phyloP scores from a whole-genome alignment of 2,888 invertebrate genomes.

The Yponomeuta cagnagella region DNA sequence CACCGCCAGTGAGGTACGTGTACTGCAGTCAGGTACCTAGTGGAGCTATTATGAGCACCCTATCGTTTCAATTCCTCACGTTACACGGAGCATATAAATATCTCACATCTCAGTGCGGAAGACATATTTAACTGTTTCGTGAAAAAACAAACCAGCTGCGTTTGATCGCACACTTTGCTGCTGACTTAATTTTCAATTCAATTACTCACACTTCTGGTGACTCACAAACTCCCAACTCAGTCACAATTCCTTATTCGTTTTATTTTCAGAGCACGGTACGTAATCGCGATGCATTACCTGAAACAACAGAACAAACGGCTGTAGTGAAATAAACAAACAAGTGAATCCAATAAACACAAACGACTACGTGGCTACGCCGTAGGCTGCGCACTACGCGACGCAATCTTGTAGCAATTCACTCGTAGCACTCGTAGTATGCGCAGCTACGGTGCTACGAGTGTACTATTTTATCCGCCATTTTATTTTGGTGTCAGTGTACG shows the following conservation, averaged over 20 bases:
- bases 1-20: too few relatives aligned
- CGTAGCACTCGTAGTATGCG: conserved; percentile 3
- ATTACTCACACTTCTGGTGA: not conserved
- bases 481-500: not conserved
- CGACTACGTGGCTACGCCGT: not conserved
- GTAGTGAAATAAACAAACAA: not conserved
- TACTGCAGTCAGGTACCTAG: too few relatives aligned
- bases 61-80: too few relatives aligned
- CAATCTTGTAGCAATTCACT: not conserved
- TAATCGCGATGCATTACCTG: not conserved
- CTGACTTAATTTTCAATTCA: not conserved
- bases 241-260: not conserved
- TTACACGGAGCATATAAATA: not conserved
- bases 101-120: not conserved
- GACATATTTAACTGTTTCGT: not conserved
- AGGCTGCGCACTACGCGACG: not conserved
- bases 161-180: not conserved
- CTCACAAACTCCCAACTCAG: not conserved
- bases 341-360: not conserved
- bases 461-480: not conserved
- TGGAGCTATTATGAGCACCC: too few relatives aligned
- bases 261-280: not conserved
- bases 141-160: not conserved
- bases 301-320: not conserved
- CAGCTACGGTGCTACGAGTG: conserved; percentile 5